Evolutionary conservation across 2,797 vertebrate genomes (phyloP).

Genomic region (Alcedo atthis): DNA sequence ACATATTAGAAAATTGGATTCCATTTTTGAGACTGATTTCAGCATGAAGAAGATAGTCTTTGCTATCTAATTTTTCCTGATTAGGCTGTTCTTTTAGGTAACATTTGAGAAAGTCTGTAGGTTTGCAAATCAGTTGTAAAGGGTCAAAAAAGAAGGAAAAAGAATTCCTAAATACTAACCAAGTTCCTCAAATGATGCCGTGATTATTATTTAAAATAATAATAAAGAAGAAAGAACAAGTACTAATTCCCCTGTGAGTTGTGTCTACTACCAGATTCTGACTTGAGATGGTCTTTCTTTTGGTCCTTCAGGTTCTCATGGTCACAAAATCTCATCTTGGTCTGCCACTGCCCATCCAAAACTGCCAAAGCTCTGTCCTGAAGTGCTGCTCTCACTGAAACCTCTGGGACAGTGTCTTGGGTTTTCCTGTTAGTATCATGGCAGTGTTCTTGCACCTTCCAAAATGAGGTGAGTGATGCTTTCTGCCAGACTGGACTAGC

Average conservation of each 20-base stretch:
- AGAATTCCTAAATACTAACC: not conserved
- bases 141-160: not conserved
- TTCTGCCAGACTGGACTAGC: not conserved
- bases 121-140: not conserved
- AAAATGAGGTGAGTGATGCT: not conserved
- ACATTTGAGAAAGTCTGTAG: not conserved
- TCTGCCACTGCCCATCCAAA: not conserved
- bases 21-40: not conserved
- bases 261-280: not conserved
- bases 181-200: not conserved
- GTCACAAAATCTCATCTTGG: not conserved
- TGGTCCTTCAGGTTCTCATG: not conserved
- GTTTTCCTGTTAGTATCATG: not conserved
- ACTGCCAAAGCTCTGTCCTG: not conserved
- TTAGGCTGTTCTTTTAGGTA: not conserved
- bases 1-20: fast-evolving
- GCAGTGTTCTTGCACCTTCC: not conserved
- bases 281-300: not conserved
- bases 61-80: not conserved
- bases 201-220: not conserved
- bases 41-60: fast-evolving
- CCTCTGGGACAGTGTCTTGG: not conserved
- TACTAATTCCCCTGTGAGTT: fast-evolving
- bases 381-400: not conserved
- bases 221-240: not conserved